A percentile compares a stretch with the other conserved stretches of the same genome.
Conservation (phyloP, 2,797 vertebrate species). For the Gallirallus australis region DNA sequence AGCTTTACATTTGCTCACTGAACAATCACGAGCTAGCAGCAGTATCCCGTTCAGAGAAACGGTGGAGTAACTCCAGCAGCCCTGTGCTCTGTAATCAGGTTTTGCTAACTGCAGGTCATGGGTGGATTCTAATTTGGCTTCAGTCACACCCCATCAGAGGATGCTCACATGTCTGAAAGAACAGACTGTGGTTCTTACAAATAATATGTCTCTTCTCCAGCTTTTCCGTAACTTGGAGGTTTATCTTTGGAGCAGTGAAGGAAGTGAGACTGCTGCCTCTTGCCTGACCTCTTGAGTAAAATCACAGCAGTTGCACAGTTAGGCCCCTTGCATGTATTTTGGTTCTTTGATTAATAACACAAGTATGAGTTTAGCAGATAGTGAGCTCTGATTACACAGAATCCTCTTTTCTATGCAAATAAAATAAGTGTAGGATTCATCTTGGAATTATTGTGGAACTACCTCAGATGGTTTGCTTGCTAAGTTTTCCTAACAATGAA, state of each 20-base stretch:
- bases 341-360: background rate
- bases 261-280: background rate
- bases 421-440: background rate
- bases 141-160: background rate
- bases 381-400: background rate
- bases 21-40: background rate
- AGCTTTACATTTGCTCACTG: background rate
- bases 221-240: background rate
- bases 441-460: background rate
- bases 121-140: background rate
- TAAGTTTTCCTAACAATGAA: rapidly evolving
- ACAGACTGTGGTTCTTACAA: background rate
- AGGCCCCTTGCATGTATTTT: background rate
- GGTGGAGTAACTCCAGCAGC: background rate
- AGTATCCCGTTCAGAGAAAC: background rate
- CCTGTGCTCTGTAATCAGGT: background rate
- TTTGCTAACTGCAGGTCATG: background rate
- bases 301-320: background rate
- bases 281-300: background rate
- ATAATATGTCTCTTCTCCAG: background rate
- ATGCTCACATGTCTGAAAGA: background rate
- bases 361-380: background rate
- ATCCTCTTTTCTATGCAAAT: background rate
- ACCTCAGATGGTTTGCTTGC: background rate
- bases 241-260: background rate